Conservation (phyloP, 1,140 invertebrate genomes). For the Drosophila quadrilineata region DNA sequence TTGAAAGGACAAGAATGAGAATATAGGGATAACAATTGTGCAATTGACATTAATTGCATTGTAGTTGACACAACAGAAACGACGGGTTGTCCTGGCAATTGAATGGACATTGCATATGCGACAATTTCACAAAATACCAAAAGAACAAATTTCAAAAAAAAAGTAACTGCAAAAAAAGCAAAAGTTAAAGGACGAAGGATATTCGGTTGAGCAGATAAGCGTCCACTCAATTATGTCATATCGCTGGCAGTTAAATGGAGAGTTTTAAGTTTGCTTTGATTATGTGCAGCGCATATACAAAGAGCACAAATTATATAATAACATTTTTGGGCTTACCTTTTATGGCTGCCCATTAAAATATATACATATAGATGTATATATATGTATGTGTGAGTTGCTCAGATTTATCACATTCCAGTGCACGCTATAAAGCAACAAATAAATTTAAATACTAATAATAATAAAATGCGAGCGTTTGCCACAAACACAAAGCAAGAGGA, state of each 20-base stretch:
- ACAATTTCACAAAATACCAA: constrained; percentile 53
- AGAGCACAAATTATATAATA: constrained; percentile 39
- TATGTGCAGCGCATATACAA: constrained; percentile 42
- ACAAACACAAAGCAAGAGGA: constrained; percentile 51
- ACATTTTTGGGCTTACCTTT: constrained; percentile 65
- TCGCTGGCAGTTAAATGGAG: constrained; percentile 68
- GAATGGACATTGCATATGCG: constrained; percentile 64
- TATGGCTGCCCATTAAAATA: constrained; percentile 66
- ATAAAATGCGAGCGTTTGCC: constrained; percentile 56
- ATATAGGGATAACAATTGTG: constrained; percentile 61
- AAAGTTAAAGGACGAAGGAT: background rate
- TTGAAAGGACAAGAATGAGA: too few relatives aligned
- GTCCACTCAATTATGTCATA: constrained; percentile 71
- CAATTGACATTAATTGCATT: constrained; percentile 75
- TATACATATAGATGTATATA: constrained; percentile 18
- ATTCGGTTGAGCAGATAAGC: constrained; percentile 36
- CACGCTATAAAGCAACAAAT: constrained; percentile 77
- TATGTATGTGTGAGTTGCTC: too few relatives aligned
- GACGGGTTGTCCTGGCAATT: constrained; percentile 44
- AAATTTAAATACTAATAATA: constrained; percentile 80
- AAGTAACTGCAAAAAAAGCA: too few relatives aligned
- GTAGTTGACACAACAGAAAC: constrained; percentile 55
- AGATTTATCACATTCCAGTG: constrained; percentile 69
- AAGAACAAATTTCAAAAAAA: too few relatives aligned
- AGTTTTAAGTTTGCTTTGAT: constrained; percentile 73